Percentiles rank a stretch among this genome's conserved stretches.
Conservation (phyloP, 2,797 vertebrate genomes). For the Buceros bicornis region DNA sequence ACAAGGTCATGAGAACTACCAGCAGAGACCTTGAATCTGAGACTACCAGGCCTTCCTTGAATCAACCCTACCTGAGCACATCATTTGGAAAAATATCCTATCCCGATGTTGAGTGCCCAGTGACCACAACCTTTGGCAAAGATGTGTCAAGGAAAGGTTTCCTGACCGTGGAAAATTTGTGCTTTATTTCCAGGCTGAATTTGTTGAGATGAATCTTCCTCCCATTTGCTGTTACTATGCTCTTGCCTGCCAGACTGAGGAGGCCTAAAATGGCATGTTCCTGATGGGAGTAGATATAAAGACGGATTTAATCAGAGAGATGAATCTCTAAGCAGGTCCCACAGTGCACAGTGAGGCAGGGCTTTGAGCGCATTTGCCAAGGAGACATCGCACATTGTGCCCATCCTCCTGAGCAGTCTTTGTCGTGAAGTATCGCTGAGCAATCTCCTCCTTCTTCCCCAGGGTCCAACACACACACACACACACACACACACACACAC, state of each 20-base stretch:
- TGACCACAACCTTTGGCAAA: not conserved
- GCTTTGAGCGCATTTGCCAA: not conserved
- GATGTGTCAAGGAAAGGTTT: not conserved
- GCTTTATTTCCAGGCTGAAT: not conserved
- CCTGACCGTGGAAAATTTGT: not conserved
- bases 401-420: not conserved
- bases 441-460: not conserved
- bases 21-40: not conserved
- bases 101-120: not conserved
- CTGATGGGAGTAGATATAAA: not conserved
- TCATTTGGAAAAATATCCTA: not conserved
- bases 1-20: not conserved
- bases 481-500: rapidly evolving
- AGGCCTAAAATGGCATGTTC: rapidly evolving
- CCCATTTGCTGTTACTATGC: not conserved
- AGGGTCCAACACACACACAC: not conserved
- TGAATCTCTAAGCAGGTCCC: not conserved
- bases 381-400: not conserved
- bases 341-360: not conserved
- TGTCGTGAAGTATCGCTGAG: not conserved
- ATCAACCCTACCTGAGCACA: not conserved
- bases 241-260: not conserved
- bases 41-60: not conserved
- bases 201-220: not conserved
- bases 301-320: not conserved